Evolutionary conservation across 2,113 vertebrate species (phyloP).

Genomic region (Spizaetus ornatus): DNA sequence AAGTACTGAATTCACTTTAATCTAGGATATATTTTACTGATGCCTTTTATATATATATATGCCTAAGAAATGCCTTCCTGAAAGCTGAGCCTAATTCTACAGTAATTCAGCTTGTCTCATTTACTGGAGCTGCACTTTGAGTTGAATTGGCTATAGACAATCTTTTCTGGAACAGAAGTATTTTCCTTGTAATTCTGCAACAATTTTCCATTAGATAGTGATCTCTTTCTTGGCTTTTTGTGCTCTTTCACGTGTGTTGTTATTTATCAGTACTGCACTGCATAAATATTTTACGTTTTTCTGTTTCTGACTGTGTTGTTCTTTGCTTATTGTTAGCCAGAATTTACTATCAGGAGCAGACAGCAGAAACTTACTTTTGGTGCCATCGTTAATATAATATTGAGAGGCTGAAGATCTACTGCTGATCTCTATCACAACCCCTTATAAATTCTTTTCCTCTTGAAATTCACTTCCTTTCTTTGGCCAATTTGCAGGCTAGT

Average conservation of each 20-base stretch:
- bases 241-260: neutral
- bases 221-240: neutral
- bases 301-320: neutral
- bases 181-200: slow-evolving; percentile 16
- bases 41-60: neutral
- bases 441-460: neutral
- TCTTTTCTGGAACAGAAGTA: neutral
- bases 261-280: neutral
- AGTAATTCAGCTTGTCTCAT: neutral
- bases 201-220: neutral
- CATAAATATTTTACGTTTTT: slow-evolving; percentile 24
- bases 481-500: neutral
- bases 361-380: neutral
- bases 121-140: neutral
- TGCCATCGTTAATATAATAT: neutral
- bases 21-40: neutral
- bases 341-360: neutral
- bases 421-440: neutral
- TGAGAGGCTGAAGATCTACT: neutral
- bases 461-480: neutral
- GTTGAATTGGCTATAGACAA: neutral
- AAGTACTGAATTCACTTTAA: neutral
- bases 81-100: neutral
- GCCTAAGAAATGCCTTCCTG: neutral
- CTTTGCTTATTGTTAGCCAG: neutral